Conservation (phyloP, 2,797 vertebrate genomes). For the Propithecus deckenii region DNA sequence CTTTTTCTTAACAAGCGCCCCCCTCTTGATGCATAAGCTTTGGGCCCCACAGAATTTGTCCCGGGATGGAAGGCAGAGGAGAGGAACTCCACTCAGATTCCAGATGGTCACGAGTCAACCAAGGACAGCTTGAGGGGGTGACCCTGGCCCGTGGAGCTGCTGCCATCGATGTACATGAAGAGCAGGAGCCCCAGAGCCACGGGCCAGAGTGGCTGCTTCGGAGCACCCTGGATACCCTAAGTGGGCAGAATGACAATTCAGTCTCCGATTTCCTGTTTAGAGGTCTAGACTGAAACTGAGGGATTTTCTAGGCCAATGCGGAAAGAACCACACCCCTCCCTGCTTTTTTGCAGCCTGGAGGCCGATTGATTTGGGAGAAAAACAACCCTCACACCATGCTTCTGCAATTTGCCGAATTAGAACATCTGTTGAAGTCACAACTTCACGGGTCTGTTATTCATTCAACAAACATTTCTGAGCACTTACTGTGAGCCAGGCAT, state of each 20-base stretch:
- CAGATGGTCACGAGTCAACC: neutral
- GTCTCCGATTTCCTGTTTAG: neutral
- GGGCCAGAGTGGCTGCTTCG: neutral
- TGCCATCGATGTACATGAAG: fast-evolving
- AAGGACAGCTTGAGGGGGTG: neutral
- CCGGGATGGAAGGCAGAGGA: neutral
- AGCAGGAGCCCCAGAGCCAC: neutral
- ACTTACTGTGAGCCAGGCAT: neutral
- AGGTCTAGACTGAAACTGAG: neutral
- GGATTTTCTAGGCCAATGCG: neutral
- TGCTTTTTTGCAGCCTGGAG: neutral
- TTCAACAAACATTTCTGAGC: neutral
- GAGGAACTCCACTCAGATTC: neutral
- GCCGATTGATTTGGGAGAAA: neutral
- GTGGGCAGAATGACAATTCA: neutral
- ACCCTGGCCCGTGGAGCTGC: neutral
- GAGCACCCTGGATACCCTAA: neutral
- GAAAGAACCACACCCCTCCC: neutral
- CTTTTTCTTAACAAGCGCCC: neutral
- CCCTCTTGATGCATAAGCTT: neutral
- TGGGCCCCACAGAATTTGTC: neutral
- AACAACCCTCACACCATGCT: neutral
- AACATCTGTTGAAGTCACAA: neutral
- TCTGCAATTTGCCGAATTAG: neutral
- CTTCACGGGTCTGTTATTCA: neutral